phyloP scores from a whole-genome alignment of 2,797 vertebrate genomes.

The Xerus rutilus region DNA sequence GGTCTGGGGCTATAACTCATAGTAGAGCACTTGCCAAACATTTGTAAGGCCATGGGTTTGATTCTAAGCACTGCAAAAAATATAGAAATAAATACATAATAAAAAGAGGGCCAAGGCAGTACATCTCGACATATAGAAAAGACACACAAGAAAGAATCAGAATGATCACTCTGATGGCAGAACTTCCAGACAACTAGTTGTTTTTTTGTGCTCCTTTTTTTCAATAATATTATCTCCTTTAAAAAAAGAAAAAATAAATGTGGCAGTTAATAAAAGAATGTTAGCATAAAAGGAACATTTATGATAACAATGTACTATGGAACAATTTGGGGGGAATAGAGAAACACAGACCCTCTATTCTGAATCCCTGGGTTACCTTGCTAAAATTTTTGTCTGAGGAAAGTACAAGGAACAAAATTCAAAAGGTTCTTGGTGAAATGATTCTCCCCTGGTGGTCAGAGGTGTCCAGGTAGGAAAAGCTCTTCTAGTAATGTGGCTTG shows the following conservation, averaged over 20 bases:
- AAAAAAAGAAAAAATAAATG: neutral
- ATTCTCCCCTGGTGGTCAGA: neutral
- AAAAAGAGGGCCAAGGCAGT: neutral
- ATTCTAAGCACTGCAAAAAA: neutral
- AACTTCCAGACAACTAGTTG: neutral
- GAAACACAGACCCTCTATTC: neutral
- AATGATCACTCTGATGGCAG: neutral
- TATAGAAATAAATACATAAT: neutral
- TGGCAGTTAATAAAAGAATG: neutral
- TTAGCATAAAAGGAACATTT: neutral
- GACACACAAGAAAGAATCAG: neutral
- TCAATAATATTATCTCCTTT: neutral
- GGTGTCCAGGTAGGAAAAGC: neutral
- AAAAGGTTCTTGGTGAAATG: neutral
- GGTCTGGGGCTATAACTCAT: too few species aligned
- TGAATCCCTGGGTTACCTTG: neutral
- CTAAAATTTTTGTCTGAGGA: neutral
- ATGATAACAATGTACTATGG: neutral
- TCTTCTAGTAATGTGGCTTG: neutral
- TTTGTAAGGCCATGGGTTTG: neutral
- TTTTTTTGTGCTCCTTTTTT: neutral
- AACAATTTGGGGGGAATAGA: neutral
- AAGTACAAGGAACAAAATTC: neutral
- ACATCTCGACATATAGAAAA: neutral
- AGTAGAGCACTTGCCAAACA: neutral